Conservation (phyloP, 1,140 invertebrate species). For the Cyphomyrmex costatus region DNA sequence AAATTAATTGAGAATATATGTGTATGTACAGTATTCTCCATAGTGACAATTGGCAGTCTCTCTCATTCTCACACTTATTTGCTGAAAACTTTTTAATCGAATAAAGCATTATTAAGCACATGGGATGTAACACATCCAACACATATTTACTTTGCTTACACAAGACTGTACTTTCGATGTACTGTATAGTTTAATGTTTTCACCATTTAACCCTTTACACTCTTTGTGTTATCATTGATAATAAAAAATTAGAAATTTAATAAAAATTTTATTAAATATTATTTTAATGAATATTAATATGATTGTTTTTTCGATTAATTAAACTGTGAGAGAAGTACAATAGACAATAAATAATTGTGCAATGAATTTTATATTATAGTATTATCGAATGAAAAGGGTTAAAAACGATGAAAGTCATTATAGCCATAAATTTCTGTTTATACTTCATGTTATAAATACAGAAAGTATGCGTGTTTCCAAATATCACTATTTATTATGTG, state of each 20-base stretch:
- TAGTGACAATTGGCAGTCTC: conserved; percentile 2
- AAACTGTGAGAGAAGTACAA: neutral
- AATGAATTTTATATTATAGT: neutral
- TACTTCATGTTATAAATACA: conserved; percentile 35
- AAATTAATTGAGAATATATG: conserved; percentile 48
- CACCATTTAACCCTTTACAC: conserved; percentile 46
- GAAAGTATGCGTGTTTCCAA: conserved; percentile 33
- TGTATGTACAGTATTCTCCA: conserved; percentile 73
- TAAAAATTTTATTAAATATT: neutral
- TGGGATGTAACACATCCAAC: neutral
- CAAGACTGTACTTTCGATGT: conserved; percentile 15
- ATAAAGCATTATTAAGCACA: neutral
- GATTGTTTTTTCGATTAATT: neutral
- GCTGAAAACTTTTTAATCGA: conserved; percentile 18
- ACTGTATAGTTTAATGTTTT: neutral
- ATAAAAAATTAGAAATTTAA: neutral
- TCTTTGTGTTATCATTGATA: neutral
- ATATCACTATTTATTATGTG: conserved; percentile 26
- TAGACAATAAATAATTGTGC: neutral
- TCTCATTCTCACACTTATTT: conserved; percentile 14
- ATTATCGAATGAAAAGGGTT: conserved; percentile 32
- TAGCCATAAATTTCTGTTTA: conserved; percentile 35
- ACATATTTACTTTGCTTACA: conserved; percentile 1
- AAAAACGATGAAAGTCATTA: conserved; percentile 49
- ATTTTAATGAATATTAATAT: neutral